Base-by-base conservation (phyloP, 2,888 invertebrate species). In the Cryptus viduatorius region DNA sequence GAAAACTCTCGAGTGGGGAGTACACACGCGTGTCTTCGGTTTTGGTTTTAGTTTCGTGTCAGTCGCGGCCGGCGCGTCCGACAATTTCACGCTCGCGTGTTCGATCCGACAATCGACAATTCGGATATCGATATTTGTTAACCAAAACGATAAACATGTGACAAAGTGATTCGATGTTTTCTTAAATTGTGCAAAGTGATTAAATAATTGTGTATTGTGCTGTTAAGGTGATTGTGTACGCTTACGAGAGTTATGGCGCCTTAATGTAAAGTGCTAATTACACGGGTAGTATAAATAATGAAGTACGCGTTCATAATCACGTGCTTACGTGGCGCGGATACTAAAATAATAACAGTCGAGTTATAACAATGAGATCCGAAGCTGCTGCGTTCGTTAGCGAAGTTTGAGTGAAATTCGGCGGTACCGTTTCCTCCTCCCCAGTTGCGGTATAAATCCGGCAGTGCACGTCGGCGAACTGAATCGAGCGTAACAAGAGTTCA, bases 41-140 rank as follows among this genome's bases (percentile, higher is more conserved):
- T 92, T 92, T 90, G 91, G 91, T 91, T 92, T 93, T 92, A 93
- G 93, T 93, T 92, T 90, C 83, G 87, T 87, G 88, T 85, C 89
- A 87, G 90, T 90, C 89, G 84, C 79, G 78, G 69, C 79, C 82
- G 82, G 75, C 65, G 78, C 75, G 75, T 75, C 65, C 79, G 29
- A 75, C 82, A 50, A 75, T 65, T 65, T 82, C 65, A 56, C 79
- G 50, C 50, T 69, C 10, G 69, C 64, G 76, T 48, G 71, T 12
- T 71, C 46, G 12, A 7, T 42, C 14, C 10, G 59, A 42, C 31
- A 29, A 31, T 48, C 46, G 46, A 16, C 37, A 37, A 12, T 50
- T 16, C 42, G 56, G 59, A 31, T 50, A 42, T 29, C 12, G 10
- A n/a, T 46, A 14, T 69, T 44, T 59, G 7, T 12, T 24, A 5